These are phyloP conservation scores for Drosophila demipolita DNA, from an alignment of 2,888 invertebrate genomes.

Conservation along the genomic window DNA sequence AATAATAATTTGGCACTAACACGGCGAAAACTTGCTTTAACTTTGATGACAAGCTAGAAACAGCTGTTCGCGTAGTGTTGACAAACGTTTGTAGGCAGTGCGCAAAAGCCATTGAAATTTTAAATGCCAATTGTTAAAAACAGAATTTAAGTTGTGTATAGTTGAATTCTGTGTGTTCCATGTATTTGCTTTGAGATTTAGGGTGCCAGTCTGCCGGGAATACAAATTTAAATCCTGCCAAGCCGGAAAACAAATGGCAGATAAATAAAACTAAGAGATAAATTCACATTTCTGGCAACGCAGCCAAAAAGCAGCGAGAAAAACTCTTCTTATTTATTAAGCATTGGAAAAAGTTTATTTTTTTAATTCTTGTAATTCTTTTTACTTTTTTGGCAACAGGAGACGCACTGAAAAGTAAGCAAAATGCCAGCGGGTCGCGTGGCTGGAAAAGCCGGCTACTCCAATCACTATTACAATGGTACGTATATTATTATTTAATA, in stretches of 20 bases:
- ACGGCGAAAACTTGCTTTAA: not conserved
- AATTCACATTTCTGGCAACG: slow-evolving; percentile 39
- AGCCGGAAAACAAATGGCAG: slow-evolving; percentile 4
- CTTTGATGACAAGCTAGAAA: slow-evolving; percentile 11
- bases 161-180: not conserved
- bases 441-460: slow-evolving; percentile 85
- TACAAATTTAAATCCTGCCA: slow-evolving; percentile 15
- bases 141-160: not conserved
- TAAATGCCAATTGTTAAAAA: not conserved
- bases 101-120: slow-evolving; percentile 1
- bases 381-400: slow-evolving; percentile 23
- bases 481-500: slow-evolving; percentile 26
- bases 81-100: slow-evolving; percentile 17
- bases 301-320: slow-evolving; percentile 32
- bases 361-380: not conserved
- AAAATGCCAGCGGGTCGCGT: slow-evolving; percentile 85
- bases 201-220: slow-evolving; percentile 24
- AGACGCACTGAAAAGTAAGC: slow-evolving; percentile 23
- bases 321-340: slow-evolving; percentile 15
- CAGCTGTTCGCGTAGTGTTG: slow-evolving; percentile 51
- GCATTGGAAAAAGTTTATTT: slow-evolving; percentile 12
- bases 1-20: not conserved
- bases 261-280: not conserved
- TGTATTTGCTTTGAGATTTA: not conserved
- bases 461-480: slow-evolving; percentile 85